Base-by-base conservation (phyloP, 1,140 invertebrate species). In the Aphelinus atriplicis region DNA sequence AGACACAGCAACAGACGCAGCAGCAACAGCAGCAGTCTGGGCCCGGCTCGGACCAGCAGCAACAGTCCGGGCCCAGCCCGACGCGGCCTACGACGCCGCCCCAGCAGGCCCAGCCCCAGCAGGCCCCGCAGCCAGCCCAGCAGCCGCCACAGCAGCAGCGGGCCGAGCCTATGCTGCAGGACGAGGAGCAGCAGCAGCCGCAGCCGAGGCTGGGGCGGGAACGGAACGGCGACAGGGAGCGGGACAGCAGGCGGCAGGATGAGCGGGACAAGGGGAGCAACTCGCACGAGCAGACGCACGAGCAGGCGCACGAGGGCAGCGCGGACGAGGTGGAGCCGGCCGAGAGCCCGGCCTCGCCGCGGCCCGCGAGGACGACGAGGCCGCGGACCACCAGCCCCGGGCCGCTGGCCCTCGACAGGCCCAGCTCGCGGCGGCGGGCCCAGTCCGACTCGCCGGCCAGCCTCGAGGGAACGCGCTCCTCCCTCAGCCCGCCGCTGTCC, bases 121-220 rank as follows among this genome's bases (percentile, higher is more conserved):
- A 7, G 3, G n/a, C 57, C 57, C 7, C 26, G 26, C 26, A 26
- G 26, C 26, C 26, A 26, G 26, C 26, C 26, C 26, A 96, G 94
- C 79, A 92, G 97, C 83, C 93, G 97, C 84, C 94, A 96, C 90
- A 97, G 96, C 91, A 97, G 97, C 95, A 97, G 97, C 92, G 94
- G 95, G 95, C 95, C 80, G 95, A 97, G 95, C 97, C 79, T 96
- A 95, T 91, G 95, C 97, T 79, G 94, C 96, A 53, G 51, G 51
- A 53, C 51, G 51, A 96, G 94, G 79, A 92, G 97, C 83, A 93
- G 97, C 84, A 94, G 96, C 90, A 97, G 97, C 91, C 97, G 97
- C 95, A 79, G 94, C 96, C 91, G 95, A 97, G 79, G 94, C 96
- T 87, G 58, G 81, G 82, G 42, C 84, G 83, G 26, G 26, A 26